Conservation (phyloP, 2,797 vertebrate genomes). For the Platalea minor region DNA sequence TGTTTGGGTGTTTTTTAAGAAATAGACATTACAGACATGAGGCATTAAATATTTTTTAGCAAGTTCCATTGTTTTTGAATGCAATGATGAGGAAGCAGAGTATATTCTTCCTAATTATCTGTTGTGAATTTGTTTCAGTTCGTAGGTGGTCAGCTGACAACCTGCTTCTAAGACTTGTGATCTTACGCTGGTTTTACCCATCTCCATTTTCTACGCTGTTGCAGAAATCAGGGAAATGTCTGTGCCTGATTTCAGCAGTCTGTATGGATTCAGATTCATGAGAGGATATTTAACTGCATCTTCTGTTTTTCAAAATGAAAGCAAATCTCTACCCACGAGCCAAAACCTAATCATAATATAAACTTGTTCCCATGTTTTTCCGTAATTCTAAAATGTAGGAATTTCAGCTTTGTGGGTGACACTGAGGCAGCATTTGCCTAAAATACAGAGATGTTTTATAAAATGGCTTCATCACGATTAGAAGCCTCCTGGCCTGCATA, state of each 20-base stretch:
- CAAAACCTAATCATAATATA: not conserved
- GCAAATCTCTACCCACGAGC: not conserved
- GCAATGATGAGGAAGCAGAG: not conserved
- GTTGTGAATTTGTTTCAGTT: not conserved
- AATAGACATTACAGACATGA: not conserved
- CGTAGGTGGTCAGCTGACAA: not conserved
- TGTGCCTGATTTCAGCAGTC: not conserved
- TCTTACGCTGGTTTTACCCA: not conserved
- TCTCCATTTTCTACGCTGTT: not conserved
- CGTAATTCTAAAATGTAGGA: not conserved
- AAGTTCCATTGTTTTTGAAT: not conserved
- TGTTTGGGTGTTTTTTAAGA: not conserved
- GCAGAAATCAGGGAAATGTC: not conserved
- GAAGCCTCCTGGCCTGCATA: not conserved
- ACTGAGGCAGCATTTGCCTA: not conserved
- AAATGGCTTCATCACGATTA: fast-evolving
- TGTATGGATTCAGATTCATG: not conserved
- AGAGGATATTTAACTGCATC: not conserved
- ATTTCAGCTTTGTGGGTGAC: not conserved
- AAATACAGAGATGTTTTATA: not conserved
- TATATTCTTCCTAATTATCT: not conserved
- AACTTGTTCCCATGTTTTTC: not conserved
- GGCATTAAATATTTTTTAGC: not conserved
- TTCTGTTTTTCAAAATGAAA: not conserved
- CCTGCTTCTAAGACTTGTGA: not conserved